A percentile compares a stretch with the other conserved stretches of the same genome.
Evolutionary conservation across 2,113 vertebrate species (phyloP).

Genomic region (Lophochroa leadbeateri): DNA sequence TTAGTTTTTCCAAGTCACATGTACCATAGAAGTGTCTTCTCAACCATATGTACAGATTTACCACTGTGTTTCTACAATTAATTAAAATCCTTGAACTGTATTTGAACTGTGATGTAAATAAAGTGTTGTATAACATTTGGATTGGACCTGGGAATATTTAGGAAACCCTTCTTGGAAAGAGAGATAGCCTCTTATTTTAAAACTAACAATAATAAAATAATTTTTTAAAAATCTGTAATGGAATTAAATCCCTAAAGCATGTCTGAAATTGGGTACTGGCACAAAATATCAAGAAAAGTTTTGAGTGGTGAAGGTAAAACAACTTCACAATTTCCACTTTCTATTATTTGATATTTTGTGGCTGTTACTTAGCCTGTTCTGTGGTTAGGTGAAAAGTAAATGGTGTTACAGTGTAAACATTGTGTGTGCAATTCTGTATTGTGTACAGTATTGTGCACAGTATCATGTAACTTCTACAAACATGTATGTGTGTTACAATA

Average conservation of each 20-base stretch:
- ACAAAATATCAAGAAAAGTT: neutral
- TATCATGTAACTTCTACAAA: neutral
- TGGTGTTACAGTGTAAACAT: neutral
- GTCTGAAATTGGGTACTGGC: neutral
- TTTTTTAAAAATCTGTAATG: neutral
- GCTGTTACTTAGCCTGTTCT: neutral
- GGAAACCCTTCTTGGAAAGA: neutral
- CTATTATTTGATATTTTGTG: neutral
- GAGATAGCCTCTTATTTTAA: neutral
- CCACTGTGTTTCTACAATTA: neutral
- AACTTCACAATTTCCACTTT: neutral
- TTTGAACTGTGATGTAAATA: neutral
- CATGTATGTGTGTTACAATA: neutral
- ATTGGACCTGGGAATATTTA: neutral
- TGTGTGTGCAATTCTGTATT: fast-evolving
- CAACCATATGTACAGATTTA: neutral
- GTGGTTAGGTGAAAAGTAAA: neutral
- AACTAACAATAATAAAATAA: neutral
- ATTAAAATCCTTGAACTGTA: neutral
- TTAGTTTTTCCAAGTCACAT: neutral
- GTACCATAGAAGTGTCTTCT: neutral
- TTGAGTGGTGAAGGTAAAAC: neutral
- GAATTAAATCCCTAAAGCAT: neutral
- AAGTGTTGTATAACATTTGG: neutral
- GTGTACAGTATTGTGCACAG: neutral